Conservation (phyloP, 1,140 invertebrate species). For the Paramacrobiotus metropolitanus region DNA sequence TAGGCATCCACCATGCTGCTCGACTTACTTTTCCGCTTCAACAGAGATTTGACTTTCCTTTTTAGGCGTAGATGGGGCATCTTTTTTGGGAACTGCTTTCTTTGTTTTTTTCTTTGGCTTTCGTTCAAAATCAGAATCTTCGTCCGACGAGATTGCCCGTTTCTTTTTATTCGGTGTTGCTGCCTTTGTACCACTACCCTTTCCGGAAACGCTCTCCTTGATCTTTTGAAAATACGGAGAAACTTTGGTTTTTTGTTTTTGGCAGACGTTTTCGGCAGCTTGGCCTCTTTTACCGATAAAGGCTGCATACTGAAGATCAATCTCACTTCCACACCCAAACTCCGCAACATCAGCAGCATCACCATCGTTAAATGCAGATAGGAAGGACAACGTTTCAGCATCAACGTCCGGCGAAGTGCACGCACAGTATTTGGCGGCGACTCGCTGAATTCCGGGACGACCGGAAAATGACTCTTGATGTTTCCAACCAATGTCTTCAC, state of each 20-base stretch:
- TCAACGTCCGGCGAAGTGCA: neutral
- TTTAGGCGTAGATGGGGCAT: too few species aligned
- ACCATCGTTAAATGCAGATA: conserved; percentile 41
- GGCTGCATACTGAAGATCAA: conserved; percentile 41
- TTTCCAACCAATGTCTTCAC: neutral
- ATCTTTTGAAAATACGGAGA: conserved; percentile 21
- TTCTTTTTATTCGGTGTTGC: conserved; percentile 5
- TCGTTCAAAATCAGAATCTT: too few species aligned
- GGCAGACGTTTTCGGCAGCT: conserved; percentile 10
- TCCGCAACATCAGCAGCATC: conserved; percentile 45
- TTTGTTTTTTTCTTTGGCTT: conserved; percentile 10
- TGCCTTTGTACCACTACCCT: conserved; percentile 7
- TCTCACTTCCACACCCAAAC: conserved; percentile 50
- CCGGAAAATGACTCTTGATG: too few species aligned
- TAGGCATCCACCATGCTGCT: too few species aligned
- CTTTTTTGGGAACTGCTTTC: neutral
- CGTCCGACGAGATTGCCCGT: too few species aligned
- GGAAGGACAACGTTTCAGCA: neutral
- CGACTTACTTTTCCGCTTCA: too few species aligned
- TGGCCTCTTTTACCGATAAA: conserved; percentile 27
- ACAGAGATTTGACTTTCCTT: too few species aligned
- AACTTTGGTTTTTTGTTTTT: conserved; percentile 7
- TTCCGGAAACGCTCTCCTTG: conserved; percentile 23
- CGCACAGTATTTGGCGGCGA: neutral
- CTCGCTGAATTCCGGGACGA: too few species aligned